Evolutionary conservation across 92 coral and sea anemone species (phyloP).

Genomic region (Palythoa heliodiscus): DNA sequence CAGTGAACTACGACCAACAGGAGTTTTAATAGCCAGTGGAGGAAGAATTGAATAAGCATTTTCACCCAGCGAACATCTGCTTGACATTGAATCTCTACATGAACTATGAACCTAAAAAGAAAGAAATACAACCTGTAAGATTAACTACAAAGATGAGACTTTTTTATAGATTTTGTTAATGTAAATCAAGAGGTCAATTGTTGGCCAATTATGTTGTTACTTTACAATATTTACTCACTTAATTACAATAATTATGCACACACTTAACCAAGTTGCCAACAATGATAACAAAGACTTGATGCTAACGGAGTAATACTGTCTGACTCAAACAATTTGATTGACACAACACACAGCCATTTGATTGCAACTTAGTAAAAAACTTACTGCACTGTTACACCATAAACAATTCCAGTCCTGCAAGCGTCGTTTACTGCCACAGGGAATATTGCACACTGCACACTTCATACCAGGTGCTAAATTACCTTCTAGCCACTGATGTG

Average conservation of each 20-base stretch:
- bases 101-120: slow-evolving; percentile 78
- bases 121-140: background rate
- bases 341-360: background rate
- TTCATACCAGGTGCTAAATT: slow-evolving; percentile 85
- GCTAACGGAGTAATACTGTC: no score
- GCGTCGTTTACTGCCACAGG: slow-evolving; percentile 88
- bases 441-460: slow-evolving; percentile 85
- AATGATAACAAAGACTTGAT: no score
- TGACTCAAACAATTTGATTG: background rate
- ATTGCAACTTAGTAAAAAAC: slow-evolving; percentile 8
- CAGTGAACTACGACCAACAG: slow-evolving; percentile 58
- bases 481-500: slow-evolving; percentile 98
- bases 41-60: slow-evolving; percentile 84
- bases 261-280: no score
- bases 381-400: slow-evolving; percentile 94
- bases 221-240: no score
- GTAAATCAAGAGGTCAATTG: no score
- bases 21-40: slow-evolving; percentile 70
- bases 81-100: slow-evolving; percentile 61
- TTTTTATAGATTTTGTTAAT: no score
- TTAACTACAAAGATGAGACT: background rate
- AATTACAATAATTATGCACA: no score
- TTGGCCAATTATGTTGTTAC: no score
- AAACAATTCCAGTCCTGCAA: slow-evolving; percentile 90
- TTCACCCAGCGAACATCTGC: slow-evolving; percentile 82